Percentiles rank a stretch among this genome's conserved stretches.
Conservation (phyloP, 2,797 vertebrate species). For the Notolabrus celidotus region DNA sequence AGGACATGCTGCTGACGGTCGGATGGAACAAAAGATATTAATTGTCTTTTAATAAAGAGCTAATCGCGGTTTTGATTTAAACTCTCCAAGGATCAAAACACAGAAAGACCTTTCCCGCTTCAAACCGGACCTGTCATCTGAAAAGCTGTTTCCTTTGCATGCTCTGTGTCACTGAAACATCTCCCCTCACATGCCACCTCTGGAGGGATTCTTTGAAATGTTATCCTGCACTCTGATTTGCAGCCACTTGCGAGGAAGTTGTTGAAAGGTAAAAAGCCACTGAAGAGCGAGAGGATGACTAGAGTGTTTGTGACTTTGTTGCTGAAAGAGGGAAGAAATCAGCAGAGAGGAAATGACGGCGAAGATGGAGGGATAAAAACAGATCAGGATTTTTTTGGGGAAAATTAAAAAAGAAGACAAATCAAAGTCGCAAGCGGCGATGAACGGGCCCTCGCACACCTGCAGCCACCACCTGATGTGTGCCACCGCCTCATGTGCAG, state of each 20-base stretch:
- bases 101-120: not conserved
- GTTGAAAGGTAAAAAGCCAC: not conserved
- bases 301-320: slow-evolving; percentile 2
- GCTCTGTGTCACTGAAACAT: too few relatives aligned
- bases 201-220: too few relatives aligned
- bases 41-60: not conserved
- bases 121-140: not conserved
- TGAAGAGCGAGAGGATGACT: not conserved
- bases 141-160: not conserved
- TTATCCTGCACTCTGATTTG: not conserved
- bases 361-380: not conserved
- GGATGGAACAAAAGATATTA: not conserved
- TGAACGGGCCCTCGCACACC: too few relatives aligned
- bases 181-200: not conserved
- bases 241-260: not conserved
- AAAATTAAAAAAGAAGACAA: not conserved
- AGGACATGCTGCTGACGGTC: not conserved
- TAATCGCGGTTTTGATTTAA: too few relatives aligned
- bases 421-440: too few relatives aligned
- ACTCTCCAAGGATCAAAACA: not conserved
- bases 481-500: too few relatives aligned
- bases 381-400: too few relatives aligned
- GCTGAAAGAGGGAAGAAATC: not conserved
- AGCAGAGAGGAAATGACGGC: not conserved
- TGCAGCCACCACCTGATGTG: too few relatives aligned